Evolutionary conservation across 37 sponge, comb jelly and placozoan genomes (phyloP).

Genomic region (Mnemiopsis leidyi): DNA sequence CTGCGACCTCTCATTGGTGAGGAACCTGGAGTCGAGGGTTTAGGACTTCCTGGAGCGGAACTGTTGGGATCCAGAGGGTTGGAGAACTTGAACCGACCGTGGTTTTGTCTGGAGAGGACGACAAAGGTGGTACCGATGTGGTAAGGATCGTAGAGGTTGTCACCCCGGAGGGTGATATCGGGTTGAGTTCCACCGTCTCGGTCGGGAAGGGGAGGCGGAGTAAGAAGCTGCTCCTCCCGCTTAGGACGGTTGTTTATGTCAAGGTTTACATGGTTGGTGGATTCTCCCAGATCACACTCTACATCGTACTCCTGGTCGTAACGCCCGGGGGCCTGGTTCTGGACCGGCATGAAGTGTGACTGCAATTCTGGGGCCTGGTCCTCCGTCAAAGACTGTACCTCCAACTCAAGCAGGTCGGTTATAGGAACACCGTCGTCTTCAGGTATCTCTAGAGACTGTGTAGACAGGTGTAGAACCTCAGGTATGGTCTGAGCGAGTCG

Average conservation of each 20-base stretch:
- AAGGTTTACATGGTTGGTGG: background rate
- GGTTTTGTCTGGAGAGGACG: slow-evolving; percentile 31
- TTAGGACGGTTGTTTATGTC: background rate
- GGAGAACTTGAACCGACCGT: slow-evolving; percentile 10
- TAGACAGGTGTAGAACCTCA: background rate
- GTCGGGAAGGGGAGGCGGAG: slow-evolving; percentile 15
- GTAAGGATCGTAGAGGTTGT: slow-evolving; percentile 21
- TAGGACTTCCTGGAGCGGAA: background rate
- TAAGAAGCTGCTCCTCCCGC: slow-evolving; percentile 27
- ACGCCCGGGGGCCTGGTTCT: background rate
- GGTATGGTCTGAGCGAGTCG: background rate
- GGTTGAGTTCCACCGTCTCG: background rate
- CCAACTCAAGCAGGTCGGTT: background rate
- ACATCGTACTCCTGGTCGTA: background rate
- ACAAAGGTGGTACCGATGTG: slow-evolving; percentile 35
- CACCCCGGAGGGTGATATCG: background rate
- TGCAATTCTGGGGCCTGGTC: background rate
- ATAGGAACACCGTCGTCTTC: background rate
- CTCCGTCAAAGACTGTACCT: background rate
- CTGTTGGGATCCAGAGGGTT: slow-evolving; percentile 7
- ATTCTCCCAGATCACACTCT: background rate
- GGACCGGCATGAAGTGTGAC: background rate
- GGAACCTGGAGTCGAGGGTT: too few species aligned
- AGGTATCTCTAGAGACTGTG: background rate
- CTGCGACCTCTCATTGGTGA: background rate